Conservation (phyloP, 1,140 invertebrate species). For the Trachymyrmex cornetzi region DNA sequence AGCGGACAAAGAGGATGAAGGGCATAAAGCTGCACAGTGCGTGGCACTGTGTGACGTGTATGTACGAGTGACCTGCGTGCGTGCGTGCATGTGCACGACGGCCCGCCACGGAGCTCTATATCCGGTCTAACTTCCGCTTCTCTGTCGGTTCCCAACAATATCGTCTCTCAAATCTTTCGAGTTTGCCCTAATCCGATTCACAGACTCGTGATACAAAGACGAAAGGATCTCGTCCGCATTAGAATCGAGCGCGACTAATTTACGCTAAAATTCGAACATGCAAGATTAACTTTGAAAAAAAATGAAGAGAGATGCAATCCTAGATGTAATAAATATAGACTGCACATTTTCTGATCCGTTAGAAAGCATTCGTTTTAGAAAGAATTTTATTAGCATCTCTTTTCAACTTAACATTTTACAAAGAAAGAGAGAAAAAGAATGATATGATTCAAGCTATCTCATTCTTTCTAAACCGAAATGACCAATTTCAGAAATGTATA, state of each 20-base stretch:
- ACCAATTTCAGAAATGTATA: no score
- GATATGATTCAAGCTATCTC: no score
- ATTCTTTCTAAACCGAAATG: no score
- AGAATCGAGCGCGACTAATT: background rate
- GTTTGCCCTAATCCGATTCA: slow-evolving; percentile 44
- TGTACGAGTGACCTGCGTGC: background rate
- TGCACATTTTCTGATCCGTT: no score
- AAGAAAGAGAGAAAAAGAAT: no score
- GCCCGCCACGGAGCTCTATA: slow-evolving; percentile 16
- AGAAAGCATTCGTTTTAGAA: no score
- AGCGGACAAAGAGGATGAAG: slow-evolving; percentile 32
- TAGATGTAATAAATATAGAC: no score
- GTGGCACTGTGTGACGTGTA: background rate
- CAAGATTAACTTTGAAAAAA: background rate
- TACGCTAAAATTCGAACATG: background rate
- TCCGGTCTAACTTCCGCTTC: slow-evolving; percentile 44
- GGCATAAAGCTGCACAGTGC: background rate
- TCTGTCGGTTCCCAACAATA: slow-evolving; percentile 38
- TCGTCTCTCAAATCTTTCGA: slow-evolving; percentile 51
- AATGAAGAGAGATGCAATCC: background rate
- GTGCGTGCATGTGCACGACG: background rate
- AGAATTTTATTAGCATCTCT: no score
- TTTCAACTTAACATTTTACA: no score
- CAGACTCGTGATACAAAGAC: background rate
- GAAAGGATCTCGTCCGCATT: background rate